Evolutionary conservation across 2,888 invertebrate species (phyloP).

Genomic region (Fragum whitleyi): DNA sequence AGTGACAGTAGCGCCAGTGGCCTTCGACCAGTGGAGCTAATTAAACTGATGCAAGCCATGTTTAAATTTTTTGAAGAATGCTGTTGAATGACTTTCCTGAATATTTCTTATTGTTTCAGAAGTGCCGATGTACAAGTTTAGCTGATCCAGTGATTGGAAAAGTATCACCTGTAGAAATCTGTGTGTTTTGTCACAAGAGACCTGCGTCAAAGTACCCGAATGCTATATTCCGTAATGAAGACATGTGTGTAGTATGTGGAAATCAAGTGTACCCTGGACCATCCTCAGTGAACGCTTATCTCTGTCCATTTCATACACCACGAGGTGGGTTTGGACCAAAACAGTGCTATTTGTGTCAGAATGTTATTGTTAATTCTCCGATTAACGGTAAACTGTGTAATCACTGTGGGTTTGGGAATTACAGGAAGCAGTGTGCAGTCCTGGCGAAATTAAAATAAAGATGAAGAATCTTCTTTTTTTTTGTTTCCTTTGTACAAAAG

Average conservation of each 20-base stretch:
- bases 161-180: slow-evolving; percentile 61
- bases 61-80: no score
- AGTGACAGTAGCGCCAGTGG: no score
- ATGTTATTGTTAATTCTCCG: slow-evolving; percentile 41
- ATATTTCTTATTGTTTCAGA: slow-evolving; percentile 44
- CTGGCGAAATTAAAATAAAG: not conserved
- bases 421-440: slow-evolving; percentile 58
- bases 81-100: no score
- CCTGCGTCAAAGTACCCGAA: slow-evolving; percentile 58
- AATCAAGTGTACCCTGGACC: slow-evolving; percentile 25
- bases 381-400: slow-evolving; percentile 55
- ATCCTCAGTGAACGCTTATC: slow-evolving; percentile 21
- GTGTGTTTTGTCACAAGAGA: slow-evolving; percentile 57
- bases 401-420: slow-evolving; percentile 67
- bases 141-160: slow-evolving; percentile 59
- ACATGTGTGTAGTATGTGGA: slow-evolving; percentile 70
- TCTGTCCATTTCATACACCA: slow-evolving; percentile 57
- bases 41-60: no score
- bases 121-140: slow-evolving; percentile 61
- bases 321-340: slow-evolving; percentile 23
- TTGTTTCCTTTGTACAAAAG: no score
- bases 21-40: no score
- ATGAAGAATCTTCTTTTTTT: no score
- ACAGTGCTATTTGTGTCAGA: slow-evolving; percentile 43
- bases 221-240: slow-evolving; percentile 56